These are phyloP conservation scores for Dipodomys stephensi DNA, from an alignment of 2,113 vertebrate genomes.

Conservation along the genomic window DNA sequence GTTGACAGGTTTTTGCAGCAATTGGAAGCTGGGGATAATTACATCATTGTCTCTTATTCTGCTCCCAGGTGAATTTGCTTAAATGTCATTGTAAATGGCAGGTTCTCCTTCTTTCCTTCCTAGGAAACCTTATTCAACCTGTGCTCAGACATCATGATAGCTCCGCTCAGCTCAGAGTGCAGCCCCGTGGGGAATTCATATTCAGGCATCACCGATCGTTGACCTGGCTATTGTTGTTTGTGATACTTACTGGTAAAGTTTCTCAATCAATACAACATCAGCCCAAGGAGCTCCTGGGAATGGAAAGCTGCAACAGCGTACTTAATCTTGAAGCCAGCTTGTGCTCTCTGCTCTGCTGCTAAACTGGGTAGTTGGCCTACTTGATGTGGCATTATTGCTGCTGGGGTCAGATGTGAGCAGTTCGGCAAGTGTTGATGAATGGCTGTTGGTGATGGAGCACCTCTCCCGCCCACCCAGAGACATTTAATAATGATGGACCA, in stretches of 20 bases:
- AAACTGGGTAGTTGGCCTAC: conserved; percentile 97
- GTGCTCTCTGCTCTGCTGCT: conserved; percentile 96
- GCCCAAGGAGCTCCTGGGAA: conserved; percentile 94
- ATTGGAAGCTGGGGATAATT: conserved; percentile 89
- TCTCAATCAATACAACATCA: conserved; percentile 98
- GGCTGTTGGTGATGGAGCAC: conserved; percentile 94
- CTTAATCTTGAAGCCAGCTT: conserved; percentile 97
- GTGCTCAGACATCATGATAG: conserved; percentile 90
- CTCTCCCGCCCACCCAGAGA: conserved; percentile 93
- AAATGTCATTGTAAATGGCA: conserved; percentile 94
- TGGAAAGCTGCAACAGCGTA: conserved; percentile 93
- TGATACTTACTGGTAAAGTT: conserved; percentile 98
- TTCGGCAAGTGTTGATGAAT: conserved; percentile 94
- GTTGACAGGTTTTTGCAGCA: conserved; percentile 77
- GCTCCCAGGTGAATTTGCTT: conserved; percentile 93
- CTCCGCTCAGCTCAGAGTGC: conserved; percentile 81
- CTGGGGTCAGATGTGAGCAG: conserved; percentile 97
- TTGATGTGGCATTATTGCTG: conserved; percentile 98
- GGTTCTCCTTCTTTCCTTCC: conserved; percentile 84
- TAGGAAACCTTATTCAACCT: conserved; percentile 85
- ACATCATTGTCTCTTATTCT: conserved; percentile 91
- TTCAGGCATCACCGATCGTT: conserved; percentile 94
- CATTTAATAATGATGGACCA: conserved; percentile 96
- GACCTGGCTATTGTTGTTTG: conserved; percentile 98
- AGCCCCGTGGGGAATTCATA: conserved; percentile 88